These are phyloP conservation scores for Formica exsecta DNA, from an alignment of 1,140 invertebrate genomes.

Conservation along the genomic window DNA sequence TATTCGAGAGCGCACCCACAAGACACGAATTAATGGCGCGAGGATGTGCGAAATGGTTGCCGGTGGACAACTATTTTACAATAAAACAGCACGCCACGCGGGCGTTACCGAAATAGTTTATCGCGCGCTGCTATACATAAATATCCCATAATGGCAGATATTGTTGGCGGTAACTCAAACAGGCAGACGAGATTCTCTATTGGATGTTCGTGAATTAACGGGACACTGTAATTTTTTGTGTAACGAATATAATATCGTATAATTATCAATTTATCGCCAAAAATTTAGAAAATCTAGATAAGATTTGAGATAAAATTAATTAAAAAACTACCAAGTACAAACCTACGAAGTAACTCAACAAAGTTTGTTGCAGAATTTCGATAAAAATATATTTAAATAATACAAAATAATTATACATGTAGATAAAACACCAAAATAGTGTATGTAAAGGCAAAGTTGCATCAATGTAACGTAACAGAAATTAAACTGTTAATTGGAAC, in stretches of 20 bases:
- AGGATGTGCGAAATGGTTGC: conserved; percentile 49
- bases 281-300: not conserved
- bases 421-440: not conserved
- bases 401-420: not conserved
- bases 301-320: not conserved
- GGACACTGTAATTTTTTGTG: conserved; percentile 14
- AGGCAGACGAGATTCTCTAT: conserved; percentile 29
- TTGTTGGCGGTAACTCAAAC: conserved; percentile 57
- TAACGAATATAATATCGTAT: conserved; percentile 31
- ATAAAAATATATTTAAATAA: conserved; percentile 5
- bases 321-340: not conserved
- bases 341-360: not conserved
- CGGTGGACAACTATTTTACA: conserved; percentile 59
- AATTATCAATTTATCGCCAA: conserved; percentile 23
- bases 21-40: conserved; percentile 54
- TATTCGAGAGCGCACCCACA: conserved; percentile 28
- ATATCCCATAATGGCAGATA: conserved; percentile 59
- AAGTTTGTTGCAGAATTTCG: not conserved
- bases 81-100: conserved; percentile 43
- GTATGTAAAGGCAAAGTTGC: too few relatives aligned
- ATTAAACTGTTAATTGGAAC: conserved; percentile 54
- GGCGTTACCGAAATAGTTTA: conserved; percentile 52
- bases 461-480: not conserved
- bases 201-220: conserved; percentile 43
- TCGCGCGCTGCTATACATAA: conserved; percentile 43